Percentiles rank a stretch among this genome's conserved stretches.
phyloP scores from a whole-genome alignment of 1,140 invertebrate species.

The Lycorma delicatula region DNA sequence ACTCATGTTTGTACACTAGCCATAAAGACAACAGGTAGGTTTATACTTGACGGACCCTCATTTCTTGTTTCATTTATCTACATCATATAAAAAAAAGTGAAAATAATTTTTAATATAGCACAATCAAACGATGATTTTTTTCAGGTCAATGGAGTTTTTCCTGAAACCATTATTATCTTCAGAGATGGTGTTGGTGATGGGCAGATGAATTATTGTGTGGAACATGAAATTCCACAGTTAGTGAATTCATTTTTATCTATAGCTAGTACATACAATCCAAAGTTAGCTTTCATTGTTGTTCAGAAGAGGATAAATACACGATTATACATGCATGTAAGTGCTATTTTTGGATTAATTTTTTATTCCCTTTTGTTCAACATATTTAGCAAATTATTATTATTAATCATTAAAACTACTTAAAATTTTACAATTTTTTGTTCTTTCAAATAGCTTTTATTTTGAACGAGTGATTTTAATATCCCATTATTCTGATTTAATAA shows the following conservation, averaged over 20 bases:
- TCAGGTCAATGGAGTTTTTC: constrained; percentile 53
- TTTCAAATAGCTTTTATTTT: too few relatives aligned
- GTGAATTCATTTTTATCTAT: constrained; percentile 47
- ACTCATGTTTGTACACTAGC: too few relatives aligned
- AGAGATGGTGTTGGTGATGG: constrained; percentile 90
- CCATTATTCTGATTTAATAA: too few relatives aligned
- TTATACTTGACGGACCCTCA: too few relatives aligned
- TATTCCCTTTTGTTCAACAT: too few relatives aligned
- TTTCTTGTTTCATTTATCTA: too few relatives aligned
- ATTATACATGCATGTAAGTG: constrained; percentile 49
- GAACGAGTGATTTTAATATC: too few relatives aligned
- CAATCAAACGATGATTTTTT: constrained; percentile 21
- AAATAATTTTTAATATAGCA: background rate
- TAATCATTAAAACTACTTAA: too few relatives aligned
- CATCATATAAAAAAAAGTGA: background rate
- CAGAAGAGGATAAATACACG: constrained; percentile 87
- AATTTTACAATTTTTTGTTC: too few relatives aligned
- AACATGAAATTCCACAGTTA: constrained; percentile 76
- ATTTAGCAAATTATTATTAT: too few relatives aligned
- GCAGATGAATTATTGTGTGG: constrained; percentile 55
- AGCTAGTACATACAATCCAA: constrained; percentile 48
- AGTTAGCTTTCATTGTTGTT: constrained; percentile 71
- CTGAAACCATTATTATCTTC: constrained; percentile 76
- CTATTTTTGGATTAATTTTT: too few relatives aligned
- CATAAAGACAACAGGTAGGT: too few relatives aligned